Percentiles rank a stretch among this genome's conserved stretches.
Evolutionary conservation across 2,113 vertebrate species (phyloP).

Genomic region (Tetraodon nigroviridis): DNA sequence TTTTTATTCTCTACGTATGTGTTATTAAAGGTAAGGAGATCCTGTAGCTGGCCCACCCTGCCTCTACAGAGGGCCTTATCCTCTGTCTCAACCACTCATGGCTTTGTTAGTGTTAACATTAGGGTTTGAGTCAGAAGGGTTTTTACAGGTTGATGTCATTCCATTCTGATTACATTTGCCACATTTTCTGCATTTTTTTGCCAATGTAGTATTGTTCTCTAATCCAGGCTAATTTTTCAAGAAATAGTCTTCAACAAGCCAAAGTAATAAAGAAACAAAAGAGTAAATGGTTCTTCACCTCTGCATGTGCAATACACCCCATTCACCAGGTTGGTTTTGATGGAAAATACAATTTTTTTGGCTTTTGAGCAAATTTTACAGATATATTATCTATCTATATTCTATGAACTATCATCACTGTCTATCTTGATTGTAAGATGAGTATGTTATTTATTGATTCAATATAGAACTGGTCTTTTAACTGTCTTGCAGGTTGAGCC

Average conservation of each 20-base stretch:
- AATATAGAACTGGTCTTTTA: conserved; percentile 15
- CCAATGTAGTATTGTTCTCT: conserved; percentile 34
- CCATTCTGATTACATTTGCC: conserved; percentile 15
- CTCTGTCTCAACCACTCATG: no score
- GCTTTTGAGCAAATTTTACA: no score
- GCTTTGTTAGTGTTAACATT: conserved; percentile 1
- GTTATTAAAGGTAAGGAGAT: conserved; percentile 24
- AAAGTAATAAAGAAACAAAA: conserved; percentile 57
- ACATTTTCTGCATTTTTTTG: conserved; percentile 57
- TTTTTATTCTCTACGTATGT: conserved; percentile 42
- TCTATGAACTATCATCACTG: conserved; percentile 4
- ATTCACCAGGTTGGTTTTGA: conserved; percentile 24
- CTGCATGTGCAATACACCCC: conserved; percentile 60
- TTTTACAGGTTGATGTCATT: conserved; percentile 20
- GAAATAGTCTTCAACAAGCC: conserved; percentile 57
- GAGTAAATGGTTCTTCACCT: conserved; percentile 34
- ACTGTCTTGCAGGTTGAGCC: conserved; percentile 11
- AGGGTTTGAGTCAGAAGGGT: conserved; percentile 5
- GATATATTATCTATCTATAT: conserved; percentile 2
- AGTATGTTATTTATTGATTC: background rate
- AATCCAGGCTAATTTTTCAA: conserved; percentile 27
- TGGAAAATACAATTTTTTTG: conserved; percentile 6
- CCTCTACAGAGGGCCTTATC: conserved; percentile 1
- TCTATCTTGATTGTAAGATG: conserved; percentile 1
- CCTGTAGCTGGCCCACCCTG: conserved; percentile 13